These are phyloP conservation scores for Apodemus sylvaticus DNA, from an alignment of 2,113 vertebrate species.

Conservation along the genomic window DNA sequence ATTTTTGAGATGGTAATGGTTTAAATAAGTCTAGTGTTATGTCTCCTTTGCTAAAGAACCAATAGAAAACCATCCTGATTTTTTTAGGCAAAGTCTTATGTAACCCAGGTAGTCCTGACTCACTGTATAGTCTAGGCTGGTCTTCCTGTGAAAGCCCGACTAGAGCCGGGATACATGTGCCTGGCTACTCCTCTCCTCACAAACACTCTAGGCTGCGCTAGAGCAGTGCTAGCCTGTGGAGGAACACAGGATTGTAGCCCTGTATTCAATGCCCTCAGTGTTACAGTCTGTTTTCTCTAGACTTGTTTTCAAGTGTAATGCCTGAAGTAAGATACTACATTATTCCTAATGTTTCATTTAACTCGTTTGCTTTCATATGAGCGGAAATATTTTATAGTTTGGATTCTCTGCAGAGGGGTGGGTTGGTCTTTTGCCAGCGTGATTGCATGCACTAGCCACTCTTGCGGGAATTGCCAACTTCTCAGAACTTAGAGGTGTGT, in stretches of 20 bases:
- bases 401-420: neutral
- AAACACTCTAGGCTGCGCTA: neutral
- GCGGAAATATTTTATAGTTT: neutral
- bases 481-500: neutral
- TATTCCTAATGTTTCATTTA: neutral
- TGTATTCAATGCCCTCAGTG: neutral
- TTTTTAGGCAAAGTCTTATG: neutral
- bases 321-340: neutral
- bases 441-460: neutral
- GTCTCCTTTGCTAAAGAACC: neutral
- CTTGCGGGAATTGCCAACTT: neutral
- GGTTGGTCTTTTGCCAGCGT: neutral
- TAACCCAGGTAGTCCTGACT: neutral
- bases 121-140: neutral
- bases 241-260: neutral
- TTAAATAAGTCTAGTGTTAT: neutral
- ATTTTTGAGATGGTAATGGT: neutral
- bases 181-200: neutral
- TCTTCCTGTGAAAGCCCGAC: neutral
- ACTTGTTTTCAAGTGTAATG: neutral
- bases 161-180: no score
- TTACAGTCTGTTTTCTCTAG: neutral
- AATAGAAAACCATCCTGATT: neutral
- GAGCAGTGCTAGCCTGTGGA: neutral
- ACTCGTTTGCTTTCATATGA: constrained; percentile 10